A percentile compares a stretch with the other conserved stretches of the same genome.
Conservation (phyloP, 1,140 invertebrate species). For the Octopus bimaculoides region DNA sequence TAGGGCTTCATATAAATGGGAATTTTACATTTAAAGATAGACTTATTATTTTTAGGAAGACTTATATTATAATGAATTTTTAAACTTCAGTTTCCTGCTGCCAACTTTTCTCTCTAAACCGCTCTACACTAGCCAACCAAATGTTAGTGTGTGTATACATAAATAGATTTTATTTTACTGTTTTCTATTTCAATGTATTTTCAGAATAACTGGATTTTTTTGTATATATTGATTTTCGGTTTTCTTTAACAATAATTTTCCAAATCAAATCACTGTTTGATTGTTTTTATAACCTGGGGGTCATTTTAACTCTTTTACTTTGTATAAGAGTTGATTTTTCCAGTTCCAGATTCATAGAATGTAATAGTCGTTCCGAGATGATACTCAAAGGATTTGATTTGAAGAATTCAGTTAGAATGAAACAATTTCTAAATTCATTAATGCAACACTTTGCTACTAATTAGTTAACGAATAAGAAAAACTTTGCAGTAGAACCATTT, state of each 20-base stretch:
- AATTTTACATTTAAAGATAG: too few relatives aligned
- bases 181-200: neutral
- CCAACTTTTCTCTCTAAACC: neutral
- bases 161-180: neutral
- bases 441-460: neutral
- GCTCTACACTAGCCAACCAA: neutral
- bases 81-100: too few relatives aligned
- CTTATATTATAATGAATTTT: too few relatives aligned
- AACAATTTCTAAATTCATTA: neutral
- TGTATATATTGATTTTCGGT: neutral
- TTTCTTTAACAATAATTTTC: neutral
- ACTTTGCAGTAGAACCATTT: neutral
- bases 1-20: too few relatives aligned
- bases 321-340: slow-evolving; percentile 3
- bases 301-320: slow-evolving; percentile 5
- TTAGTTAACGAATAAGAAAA: neutral
- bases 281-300: neutral
- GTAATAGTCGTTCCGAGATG: neutral
- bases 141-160: neutral
- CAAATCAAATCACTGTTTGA: too few relatives aligned
- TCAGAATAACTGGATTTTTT: neutral
- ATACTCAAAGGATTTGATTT: neutral
- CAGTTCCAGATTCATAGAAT: neutral
- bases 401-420: neutral
- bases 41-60: too few relatives aligned